Percentiles rank a stretch among this genome's conserved stretches.
Evolutionary conservation across 2,888 invertebrate genomes (phyloP).

Genomic region (Coenonympha arcania): DNA sequence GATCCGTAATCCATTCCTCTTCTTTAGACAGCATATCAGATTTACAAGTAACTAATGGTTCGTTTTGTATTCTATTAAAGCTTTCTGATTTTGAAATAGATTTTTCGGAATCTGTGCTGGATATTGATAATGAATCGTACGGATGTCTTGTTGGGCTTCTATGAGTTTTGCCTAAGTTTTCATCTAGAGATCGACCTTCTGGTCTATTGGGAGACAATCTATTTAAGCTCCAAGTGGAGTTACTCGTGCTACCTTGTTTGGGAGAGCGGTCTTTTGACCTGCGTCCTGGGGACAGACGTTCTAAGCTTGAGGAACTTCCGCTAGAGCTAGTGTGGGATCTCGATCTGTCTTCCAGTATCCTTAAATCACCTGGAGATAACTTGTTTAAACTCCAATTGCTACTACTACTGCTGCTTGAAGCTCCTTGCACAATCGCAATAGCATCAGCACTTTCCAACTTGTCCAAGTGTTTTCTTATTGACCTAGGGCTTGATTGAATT

Average conservation of each 20-base stretch:
- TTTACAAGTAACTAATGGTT: slow-evolving; percentile 68
- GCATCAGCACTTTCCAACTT: slow-evolving; percentile 66
- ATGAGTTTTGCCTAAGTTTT: slow-evolving; percentile 62
- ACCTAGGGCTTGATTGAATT: slow-evolving; percentile 76
- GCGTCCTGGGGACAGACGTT: slow-evolving; percentile 66
- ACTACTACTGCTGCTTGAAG: slow-evolving; percentile 69
- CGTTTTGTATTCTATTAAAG: slow-evolving; percentile 67
- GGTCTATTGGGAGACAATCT: slow-evolving; percentile 66
- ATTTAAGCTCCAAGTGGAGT: slow-evolving; percentile 70
- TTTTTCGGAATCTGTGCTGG: slow-evolving; percentile 70
- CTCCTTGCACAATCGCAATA: slow-evolving; percentile 63
- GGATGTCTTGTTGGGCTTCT: slow-evolving; percentile 66
- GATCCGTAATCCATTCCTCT: slow-evolving; percentile 75
- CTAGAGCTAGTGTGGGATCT: slow-evolving; percentile 70
- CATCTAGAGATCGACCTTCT: slow-evolving; percentile 67
- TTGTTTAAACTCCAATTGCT: slow-evolving; percentile 73
- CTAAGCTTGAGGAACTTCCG: slow-evolving; percentile 68
- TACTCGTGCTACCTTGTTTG: slow-evolving; percentile 66
- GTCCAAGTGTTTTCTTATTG: slow-evolving; percentile 68
- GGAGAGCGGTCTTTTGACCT: slow-evolving; percentile 70
- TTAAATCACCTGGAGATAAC: slow-evolving; percentile 66
- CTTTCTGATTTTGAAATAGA: slow-evolving; percentile 71
- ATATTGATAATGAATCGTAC: slow-evolving; percentile 67
- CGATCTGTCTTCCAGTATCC: slow-evolving; percentile 65
- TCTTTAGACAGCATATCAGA: slow-evolving; percentile 66